Conservation (phyloP, 2,113 vertebrate genomes). For the Tychaedon coryphoeus region DNA sequence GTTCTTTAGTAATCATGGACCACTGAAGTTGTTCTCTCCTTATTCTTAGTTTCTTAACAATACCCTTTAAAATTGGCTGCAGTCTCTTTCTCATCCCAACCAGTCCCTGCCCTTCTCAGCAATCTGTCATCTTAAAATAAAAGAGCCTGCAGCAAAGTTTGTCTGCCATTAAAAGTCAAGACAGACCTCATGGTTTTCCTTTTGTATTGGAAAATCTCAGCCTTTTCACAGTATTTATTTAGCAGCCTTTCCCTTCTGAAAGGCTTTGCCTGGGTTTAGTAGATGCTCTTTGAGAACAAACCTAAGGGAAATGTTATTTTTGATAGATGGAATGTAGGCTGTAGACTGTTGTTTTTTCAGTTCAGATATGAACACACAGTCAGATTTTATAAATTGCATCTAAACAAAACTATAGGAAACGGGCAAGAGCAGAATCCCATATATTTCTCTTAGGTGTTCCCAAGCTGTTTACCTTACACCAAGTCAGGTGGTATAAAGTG, state of each 20-base stretch:
- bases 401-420: neutral
- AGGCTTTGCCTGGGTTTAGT: constrained; percentile 38
- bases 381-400: neutral
- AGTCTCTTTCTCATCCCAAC: constrained; percentile 58
- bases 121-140: constrained; percentile 74
- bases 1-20: constrained; percentile 83
- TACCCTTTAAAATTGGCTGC: constrained; percentile 78
- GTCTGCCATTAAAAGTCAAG: constrained; percentile 63
- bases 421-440: neutral
- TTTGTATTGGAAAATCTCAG: constrained; percentile 68
- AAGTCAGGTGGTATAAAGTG: neutral
- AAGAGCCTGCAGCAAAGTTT: constrained; percentile 63
- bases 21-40: constrained; percentile 78
- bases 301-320: constrained; percentile 12
- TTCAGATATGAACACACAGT: neutral
- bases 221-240: constrained; percentile 69
- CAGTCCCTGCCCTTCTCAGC: constrained; percentile 52
- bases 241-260: constrained; percentile 52
- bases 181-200: constrained; percentile 51
- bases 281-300: constrained; percentile 51
- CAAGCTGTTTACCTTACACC: neutral
- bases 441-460: neutral
- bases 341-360: neutral
- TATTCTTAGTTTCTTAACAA: constrained; percentile 80
- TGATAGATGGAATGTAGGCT: constrained; percentile 26